Conservation (phyloP, 2,888 invertebrate species). For the Panopea generosa region DNA sequence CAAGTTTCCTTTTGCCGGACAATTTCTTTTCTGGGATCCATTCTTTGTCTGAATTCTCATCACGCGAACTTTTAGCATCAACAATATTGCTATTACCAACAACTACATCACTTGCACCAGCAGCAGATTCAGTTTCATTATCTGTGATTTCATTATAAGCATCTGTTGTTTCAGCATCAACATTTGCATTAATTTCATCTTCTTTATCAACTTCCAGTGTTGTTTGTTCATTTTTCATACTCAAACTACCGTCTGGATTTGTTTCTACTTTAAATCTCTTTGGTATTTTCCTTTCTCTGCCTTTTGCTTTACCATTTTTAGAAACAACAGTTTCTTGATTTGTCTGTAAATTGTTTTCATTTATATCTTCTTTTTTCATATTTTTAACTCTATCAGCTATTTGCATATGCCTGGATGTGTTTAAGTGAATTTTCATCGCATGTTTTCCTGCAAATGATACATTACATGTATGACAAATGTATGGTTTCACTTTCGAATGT, state of each 20-base stretch:
- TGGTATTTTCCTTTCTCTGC: too few species aligned
- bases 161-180: background rate
- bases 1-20: too few species aligned
- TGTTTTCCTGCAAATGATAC: constrained; percentile 31
- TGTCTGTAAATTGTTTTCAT: background rate
- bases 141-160: too few species aligned
- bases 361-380: constrained; percentile 7
- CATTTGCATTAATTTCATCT: background rate
- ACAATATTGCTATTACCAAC: too few species aligned
- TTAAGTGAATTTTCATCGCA: constrained; percentile 14
- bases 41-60: too few species aligned
- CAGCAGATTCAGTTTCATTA: too few species aligned
- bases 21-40: too few species aligned
- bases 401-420: constrained; percentile 25
- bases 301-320: too few species aligned
- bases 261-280: too few species aligned
- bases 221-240: background rate
- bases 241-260: background rate
- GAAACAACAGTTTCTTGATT: too few species aligned
- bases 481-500: constrained; percentile 28
- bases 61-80: too few species aligned
- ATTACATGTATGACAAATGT: constrained; percentile 43
- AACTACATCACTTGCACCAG: too few species aligned
- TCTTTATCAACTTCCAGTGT: background rate
- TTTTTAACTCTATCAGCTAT: constrained; percentile 1